These are phyloP conservation scores for Helicoverpa armigera DNA, from an alignment of 1,140 invertebrate genomes.

Conservation along the genomic window DNA sequence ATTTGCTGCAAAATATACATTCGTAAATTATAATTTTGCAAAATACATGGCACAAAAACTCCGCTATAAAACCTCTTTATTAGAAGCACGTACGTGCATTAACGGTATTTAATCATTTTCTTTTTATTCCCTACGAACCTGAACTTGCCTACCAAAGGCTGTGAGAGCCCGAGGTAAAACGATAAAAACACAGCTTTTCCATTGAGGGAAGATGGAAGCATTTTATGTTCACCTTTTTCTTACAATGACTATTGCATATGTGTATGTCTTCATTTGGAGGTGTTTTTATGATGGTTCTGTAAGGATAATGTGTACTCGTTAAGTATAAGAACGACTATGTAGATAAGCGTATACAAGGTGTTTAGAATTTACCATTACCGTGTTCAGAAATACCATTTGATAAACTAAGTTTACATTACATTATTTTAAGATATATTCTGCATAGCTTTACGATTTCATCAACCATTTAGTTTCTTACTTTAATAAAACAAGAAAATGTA, in stretches of 20 bases:
- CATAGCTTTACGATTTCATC: too few species aligned
- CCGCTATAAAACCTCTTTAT: background rate
- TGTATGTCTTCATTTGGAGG: conserved; percentile 1
- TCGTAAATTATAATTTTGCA: too few species aligned
- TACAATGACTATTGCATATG: background rate
- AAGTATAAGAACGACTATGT: too few species aligned
- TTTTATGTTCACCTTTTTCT: conserved; percentile 9
- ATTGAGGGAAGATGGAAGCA: conserved; percentile 26
- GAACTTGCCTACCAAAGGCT: conserved; percentile 27
- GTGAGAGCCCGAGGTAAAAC: conserved; percentile 21
- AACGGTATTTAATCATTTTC: conserved; percentile 21
- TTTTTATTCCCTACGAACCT: conserved; percentile 17
- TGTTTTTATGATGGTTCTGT: background rate
- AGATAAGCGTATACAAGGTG: background rate
- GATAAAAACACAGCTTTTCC: conserved; percentile 47
- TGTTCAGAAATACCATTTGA: background rate
- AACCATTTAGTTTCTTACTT: too few species aligned
- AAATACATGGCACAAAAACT: too few species aligned
- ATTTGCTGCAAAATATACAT: too few species aligned
- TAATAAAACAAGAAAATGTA: background rate
- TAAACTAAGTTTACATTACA: too few species aligned
- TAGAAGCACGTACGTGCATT: background rate
- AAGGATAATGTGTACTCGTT: background rate
- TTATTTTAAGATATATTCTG: too few species aligned
- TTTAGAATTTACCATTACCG: too few species aligned